Base-by-base conservation (phyloP, 2,888 invertebrate genomes). In the Tenodera sinensis region DNA sequence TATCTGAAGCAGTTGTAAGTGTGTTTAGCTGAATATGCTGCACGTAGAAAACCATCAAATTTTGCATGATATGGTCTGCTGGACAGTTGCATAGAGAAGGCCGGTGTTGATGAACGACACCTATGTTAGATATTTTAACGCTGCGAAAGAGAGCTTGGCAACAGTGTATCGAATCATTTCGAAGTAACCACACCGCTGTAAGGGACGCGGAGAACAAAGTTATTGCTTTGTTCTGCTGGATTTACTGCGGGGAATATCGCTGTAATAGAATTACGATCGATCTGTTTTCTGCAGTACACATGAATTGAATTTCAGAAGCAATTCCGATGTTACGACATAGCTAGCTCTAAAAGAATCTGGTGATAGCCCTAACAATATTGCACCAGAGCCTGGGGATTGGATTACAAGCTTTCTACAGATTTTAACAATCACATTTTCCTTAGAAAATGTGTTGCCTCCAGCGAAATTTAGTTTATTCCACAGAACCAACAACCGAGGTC, bases 201-300 rank as follows among this genome's bases (percentile, higher is more conserved):
- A 71, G 54, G 54, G 54, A 71, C 25, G 54, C 54, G 54, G 54
- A 71, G 54, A 15, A 20, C 54, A 71, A 71, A 71, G 54, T 71
- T 71, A 71, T 71, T 71, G 54, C 54, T 71, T 71, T 71, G 54
- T 71, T 71, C 54, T 71, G 54, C 54, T 71, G 54, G 54, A 71
- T 71, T 71, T 71, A 71, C 54, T 71, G 54, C 54, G 54, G 54
- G 54, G 54, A 71, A 71, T 71, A 71, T 71, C 15, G 54, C 54
- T n/a, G 27, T 87, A 87, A 87, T 42, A 28, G 28, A n/a, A 83
- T 87, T 87, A 83, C n/a, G 7, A 87, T 87, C 87, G 87, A 87
- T 83, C 87, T 82, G 87, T 87, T 87, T 87, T n/a, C 87, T 83
- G 87, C 87, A 42, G 87, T 82, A 87, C 54, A 71, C 87, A 34